A percentile compares a stretch with the other conserved stretches of the same genome.
These are phyloP conservation scores for Caranx ignobilis DNA, from an alignment of 2,113 vertebrate genomes.

Conservation along the genomic window DNA sequence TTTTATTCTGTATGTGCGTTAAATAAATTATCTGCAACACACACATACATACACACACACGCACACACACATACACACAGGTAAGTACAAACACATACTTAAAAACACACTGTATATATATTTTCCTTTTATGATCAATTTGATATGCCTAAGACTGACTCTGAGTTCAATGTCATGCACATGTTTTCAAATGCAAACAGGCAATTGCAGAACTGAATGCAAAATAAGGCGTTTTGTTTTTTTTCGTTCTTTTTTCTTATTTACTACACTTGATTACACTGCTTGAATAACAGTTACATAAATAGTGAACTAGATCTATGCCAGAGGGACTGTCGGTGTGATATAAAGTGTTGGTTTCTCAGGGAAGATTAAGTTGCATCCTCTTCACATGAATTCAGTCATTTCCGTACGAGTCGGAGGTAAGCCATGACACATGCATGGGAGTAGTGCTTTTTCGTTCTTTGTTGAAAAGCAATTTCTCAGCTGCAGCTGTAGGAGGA, in stretches of 20 bases:
- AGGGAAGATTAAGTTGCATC: slow-evolving; percentile 44
- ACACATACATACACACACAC: slow-evolving; percentile 40
- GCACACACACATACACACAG: slow-evolving; percentile 45
- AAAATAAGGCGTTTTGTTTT: slow-evolving; percentile 55
- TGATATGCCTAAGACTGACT: slow-evolving; percentile 46
- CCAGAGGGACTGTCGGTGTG: slow-evolving; percentile 59
- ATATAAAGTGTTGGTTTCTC: slow-evolving; percentile 56
- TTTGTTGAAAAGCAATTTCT: slow-evolving; percentile 40
- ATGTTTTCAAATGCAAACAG: slow-evolving; percentile 63
- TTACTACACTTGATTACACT: slow-evolving; percentile 71
- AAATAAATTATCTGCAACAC: slow-evolving; percentile 73
- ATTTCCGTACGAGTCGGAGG: slow-evolving; percentile 53
- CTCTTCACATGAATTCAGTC: slow-evolving; percentile 57
- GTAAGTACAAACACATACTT: slow-evolving; percentile 61
- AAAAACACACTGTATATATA: slow-evolving; percentile 46
- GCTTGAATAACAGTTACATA: slow-evolving; percentile 73
- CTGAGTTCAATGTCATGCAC: slow-evolving; percentile 66
- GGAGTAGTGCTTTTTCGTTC: slow-evolving; percentile 50
- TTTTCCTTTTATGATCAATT: slow-evolving; percentile 16
- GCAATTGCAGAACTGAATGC: slow-evolving; percentile 54
- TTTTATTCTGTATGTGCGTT: slow-evolving; percentile 74
- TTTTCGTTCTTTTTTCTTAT: neutral
- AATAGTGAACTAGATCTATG: slow-evolving; percentile 73
- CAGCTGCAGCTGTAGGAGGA: slow-evolving; percentile 51
- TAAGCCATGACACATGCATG: slow-evolving; percentile 72